Evolutionary conservation across 2,888 invertebrate genomes (phyloP).

Genomic region (Dryomyza anilis): DNA sequence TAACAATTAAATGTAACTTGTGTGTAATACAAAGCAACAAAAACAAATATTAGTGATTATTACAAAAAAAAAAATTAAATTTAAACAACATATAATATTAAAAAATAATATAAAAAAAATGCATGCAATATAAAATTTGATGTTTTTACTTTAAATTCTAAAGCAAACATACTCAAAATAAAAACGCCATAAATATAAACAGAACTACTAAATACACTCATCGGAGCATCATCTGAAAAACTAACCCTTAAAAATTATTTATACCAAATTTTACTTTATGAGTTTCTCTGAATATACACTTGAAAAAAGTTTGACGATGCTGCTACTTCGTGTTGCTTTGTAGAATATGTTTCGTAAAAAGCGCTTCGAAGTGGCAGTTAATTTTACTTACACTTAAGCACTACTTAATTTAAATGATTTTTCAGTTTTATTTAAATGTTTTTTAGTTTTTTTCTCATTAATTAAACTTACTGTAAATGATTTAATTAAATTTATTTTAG

Average conservation of each 20-base stretch:
- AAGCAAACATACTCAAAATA: background rate
- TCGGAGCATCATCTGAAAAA: too few relatives aligned
- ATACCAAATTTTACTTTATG: too few relatives aligned
- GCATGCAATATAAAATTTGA: background rate
- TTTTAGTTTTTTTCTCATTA: background rate
- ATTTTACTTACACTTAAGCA: background rate
- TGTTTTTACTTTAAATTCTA: background rate
- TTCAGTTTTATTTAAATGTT: background rate
- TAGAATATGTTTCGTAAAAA: too few relatives aligned
- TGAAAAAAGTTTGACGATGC: too few relatives aligned
- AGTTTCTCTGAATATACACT: too few relatives aligned
- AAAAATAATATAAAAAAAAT: background rate
- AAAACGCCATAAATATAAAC: background rate
- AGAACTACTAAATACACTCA: background rate
- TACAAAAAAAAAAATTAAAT: background rate
- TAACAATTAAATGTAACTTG: constrained; percentile 4
- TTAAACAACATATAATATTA: background rate
- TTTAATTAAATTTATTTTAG: constrained; percentile 5
- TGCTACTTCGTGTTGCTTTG: too few relatives aligned
- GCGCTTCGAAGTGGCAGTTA: background rate
- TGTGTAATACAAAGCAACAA: constrained; percentile 2
- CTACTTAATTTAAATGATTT: background rate
- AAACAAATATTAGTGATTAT: background rate
- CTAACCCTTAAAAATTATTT: too few relatives aligned
- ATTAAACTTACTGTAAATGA: too few relatives aligned